Evolutionary conservation across 35 echinoderm and acorn worm species (phyloP), one percentile per base, ranked within the genome.

Genomic region (Chiridota heheva): DNA sequence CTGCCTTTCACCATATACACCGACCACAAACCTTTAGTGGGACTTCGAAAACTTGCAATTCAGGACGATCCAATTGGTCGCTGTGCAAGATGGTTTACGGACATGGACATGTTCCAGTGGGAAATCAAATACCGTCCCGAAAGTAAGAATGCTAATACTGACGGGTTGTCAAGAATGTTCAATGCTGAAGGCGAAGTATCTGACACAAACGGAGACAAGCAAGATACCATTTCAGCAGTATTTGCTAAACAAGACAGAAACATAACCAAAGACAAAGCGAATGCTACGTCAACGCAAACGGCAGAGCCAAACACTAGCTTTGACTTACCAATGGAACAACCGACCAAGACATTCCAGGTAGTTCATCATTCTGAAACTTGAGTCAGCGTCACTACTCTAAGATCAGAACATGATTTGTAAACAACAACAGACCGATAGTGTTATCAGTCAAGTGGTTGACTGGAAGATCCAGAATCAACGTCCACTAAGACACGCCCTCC

Each of bases 11-110:
- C 26, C 28, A 25, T 74, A 1, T 74, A 48, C 42, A 44, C 70
- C 5, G 73, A 77, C 22, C 73, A 77, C 46, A 77, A 77, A 57
- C 73, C 73, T 12, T 36, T 77, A 29, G 7, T 58, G 55, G 31
- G 31, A 6, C 33, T 77, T 29, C 24, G 36, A 30, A 56, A 48
- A 26, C 35, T 58, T 34, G 0, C 15, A 2, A 53, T 77, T 29
- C 17, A 57, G 27, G 58, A 47, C n/a, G 46, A 77, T 36, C 48
- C 48, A 7, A 56, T 44, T 13, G 73, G 47, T 16, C 44, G 46
- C 15, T 33, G 73, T 28, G 32, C 0, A 56, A 3, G 73, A 77
- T 77, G 46, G 72, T 2, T 32, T 4, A 27, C 58, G 1, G 27
- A 56, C 2, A 15, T 57, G 43, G 31, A 51, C 5, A 20, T 36